phyloP scores from a whole-genome alignment of 2,797 vertebrate species.

The Botia kubotai region DNA sequence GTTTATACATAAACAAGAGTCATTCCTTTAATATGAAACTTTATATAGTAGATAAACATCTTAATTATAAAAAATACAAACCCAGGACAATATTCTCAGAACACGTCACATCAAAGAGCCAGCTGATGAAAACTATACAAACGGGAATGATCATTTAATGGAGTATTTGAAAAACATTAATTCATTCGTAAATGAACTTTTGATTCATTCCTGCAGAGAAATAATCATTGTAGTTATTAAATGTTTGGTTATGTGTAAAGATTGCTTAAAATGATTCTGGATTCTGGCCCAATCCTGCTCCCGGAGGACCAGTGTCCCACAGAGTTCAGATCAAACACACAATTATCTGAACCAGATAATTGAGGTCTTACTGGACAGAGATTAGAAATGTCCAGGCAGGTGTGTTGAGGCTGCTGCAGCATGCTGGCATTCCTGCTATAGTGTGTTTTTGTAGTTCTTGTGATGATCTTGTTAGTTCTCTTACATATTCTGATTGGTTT shows the following conservation, averaged over 20 bases:
- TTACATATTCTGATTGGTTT: no score
- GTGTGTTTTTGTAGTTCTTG: no score
- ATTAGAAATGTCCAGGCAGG: no score
- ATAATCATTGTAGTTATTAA: not conserved
- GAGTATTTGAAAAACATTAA: not conserved
- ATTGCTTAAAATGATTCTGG: not conserved
- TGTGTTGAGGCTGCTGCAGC: no score
- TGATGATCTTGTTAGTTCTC: no score
- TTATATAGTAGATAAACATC: slow-evolving; percentile 3
- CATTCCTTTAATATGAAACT: not conserved
- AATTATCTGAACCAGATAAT: no score
- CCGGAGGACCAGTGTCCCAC: no score
- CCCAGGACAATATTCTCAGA: slow-evolving; percentile 7
- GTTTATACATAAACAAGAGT: slow-evolving; percentile 67
- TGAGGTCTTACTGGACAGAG: no score
- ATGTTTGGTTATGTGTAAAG: not conserved
- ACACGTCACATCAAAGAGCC: not conserved
- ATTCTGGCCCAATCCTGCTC: no score
- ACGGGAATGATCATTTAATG: not conserved
- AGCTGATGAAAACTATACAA: not conserved
- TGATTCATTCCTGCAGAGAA: not conserved
- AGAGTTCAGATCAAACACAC: no score
- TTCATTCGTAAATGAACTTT: not conserved
- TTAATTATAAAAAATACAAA: not conserved
- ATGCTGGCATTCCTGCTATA: no score